phyloP scores from a whole-genome alignment of 2,888 invertebrate genomes.

The Apamea monoglypha region DNA sequence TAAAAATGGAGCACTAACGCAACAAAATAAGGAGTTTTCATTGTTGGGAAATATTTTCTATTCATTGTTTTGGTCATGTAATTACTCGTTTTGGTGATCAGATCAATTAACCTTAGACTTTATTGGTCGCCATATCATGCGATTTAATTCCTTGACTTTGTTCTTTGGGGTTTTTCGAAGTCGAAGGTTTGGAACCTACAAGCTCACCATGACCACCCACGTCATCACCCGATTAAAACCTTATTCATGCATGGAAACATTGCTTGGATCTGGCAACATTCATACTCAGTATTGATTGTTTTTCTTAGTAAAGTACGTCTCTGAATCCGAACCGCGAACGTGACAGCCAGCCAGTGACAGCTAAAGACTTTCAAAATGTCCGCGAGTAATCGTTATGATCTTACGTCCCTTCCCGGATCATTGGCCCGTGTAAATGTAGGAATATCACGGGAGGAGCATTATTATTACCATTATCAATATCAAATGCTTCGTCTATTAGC shows the following conservation, averaged over 20 bases:
- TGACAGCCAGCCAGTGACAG: slow-evolving; percentile 26
- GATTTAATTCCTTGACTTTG: neutral
- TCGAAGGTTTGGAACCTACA: neutral
- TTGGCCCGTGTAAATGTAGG: slow-evolving; percentile 16
- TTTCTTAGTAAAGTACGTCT: neutral
- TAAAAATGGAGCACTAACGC: too few species aligned
- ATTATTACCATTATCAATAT: slow-evolving; percentile 41
- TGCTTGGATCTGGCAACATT: slow-evolving; percentile 29
- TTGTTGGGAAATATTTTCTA: neutral
- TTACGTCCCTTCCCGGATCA: slow-evolving; percentile 29
- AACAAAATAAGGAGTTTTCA: neutral
- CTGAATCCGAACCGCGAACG: neutral
- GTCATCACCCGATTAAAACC: neutral
- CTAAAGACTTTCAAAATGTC: slow-evolving; percentile 40
- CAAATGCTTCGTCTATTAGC: slow-evolving; percentile 48
- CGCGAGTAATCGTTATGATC: slow-evolving; percentile 39
- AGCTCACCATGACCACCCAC: neutral
- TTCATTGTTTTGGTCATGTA: neutral
- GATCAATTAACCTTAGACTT: neutral
- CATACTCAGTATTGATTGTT: slow-evolving; percentile 13
- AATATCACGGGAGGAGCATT: slow-evolving; percentile 33
- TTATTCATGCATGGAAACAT: neutral
- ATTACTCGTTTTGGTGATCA: neutral
- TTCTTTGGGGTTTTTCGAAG: neutral
- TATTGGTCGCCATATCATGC: neutral